Percentiles rank a stretch among this genome's conserved stretches.
phyloP scores from a whole-genome alignment of 2,888 invertebrate genomes.

The Eristalinus sepulchralis region DNA sequence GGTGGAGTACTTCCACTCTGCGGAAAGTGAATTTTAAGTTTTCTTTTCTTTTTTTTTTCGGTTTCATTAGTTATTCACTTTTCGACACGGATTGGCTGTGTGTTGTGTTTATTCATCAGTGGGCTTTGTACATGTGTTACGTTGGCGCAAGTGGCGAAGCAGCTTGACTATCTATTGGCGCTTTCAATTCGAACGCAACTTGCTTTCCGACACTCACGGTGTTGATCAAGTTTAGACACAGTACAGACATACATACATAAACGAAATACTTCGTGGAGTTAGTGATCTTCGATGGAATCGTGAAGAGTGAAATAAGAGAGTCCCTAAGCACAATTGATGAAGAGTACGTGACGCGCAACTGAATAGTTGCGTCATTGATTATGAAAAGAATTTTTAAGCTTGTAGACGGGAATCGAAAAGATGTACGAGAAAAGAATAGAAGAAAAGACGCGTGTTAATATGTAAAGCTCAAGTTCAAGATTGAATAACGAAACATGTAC shows the following conservation, averaged over 20 bases:
- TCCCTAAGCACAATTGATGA: background rate
- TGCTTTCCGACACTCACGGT: background rate
- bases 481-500: background rate
- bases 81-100: background rate
- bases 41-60: constrained; percentile 8
- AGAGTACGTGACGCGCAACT: background rate
- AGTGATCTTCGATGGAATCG: background rate
- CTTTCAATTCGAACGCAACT: background rate
- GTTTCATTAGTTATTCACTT: constrained; percentile 7
- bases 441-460: background rate
- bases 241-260: background rate
- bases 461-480: background rate
- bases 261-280: background rate
- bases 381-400: background rate
- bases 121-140: background rate
- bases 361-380: background rate
- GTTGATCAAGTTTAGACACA: background rate
- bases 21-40: constrained; percentile 34
- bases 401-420: background rate
- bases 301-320: background rate
- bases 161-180: background rate
- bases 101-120: background rate
- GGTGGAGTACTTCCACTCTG: constrained; percentile 15
- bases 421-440: background rate
- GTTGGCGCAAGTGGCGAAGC: background rate